Conservation (phyloP, 2,888 invertebrate genomes). For the Calephelis perditalis region DNA sequence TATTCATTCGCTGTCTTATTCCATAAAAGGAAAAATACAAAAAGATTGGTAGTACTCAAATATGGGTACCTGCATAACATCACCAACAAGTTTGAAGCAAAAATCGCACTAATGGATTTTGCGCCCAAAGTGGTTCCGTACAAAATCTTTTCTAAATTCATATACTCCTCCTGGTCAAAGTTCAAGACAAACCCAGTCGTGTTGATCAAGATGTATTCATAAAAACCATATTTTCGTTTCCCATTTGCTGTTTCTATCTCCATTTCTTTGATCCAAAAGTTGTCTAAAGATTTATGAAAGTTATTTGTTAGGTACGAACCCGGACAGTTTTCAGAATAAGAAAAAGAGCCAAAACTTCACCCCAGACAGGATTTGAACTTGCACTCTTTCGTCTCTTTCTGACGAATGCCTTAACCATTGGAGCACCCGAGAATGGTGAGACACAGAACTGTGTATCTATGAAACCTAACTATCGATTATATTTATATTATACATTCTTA, state of each 20-base stretch:
- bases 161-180: constrained; percentile 40
- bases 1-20: no score
- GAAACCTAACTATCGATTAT: no score
- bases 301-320: no score
- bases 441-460: no score
- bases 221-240: constrained; percentile 37
- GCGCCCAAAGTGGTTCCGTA: constrained; percentile 44
- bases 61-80: constrained; percentile 47
- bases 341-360: no score
- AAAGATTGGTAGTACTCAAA: constrained; percentile 10
- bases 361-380: no score
- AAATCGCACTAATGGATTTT: constrained; percentile 47
- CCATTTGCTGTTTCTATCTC: constrained; percentile 31
- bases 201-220: constrained; percentile 45
- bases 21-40: no score
- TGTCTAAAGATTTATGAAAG: constrained; percentile 40
- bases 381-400: no score
- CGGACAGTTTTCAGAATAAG: no score
- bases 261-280: constrained; percentile 47
- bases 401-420: no score
- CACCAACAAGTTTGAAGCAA: constrained; percentile 55
- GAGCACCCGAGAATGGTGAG: no score
- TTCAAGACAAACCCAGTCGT: constrained; percentile 39
- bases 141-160: constrained; percentile 43
- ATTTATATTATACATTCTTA: no score